Evolutionary conservation across 2,888 invertebrate species (phyloP).

Genomic region (Notocelia uddmanniana): DNA sequence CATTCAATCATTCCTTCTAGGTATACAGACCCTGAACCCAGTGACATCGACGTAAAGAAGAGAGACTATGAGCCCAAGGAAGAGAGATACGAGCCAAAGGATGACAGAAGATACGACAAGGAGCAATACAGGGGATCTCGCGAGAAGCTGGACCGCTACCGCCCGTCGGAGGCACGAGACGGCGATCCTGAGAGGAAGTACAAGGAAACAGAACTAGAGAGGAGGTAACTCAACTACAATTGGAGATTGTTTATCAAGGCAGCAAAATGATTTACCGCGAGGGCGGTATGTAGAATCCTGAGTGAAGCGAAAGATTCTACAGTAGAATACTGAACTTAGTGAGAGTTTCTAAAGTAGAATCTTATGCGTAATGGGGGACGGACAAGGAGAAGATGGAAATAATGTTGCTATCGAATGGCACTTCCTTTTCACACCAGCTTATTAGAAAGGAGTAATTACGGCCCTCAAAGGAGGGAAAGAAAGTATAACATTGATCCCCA

Average conservation of each 20-base stretch:
- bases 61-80: slow-evolving; percentile 70
- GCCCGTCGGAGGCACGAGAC: slow-evolving; percentile 44
- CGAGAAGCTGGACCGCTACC: slow-evolving; percentile 46
- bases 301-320: no score
- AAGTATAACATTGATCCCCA: no score
- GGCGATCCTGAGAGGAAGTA: slow-evolving; percentile 67
- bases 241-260: neutral
- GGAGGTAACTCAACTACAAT: slow-evolving; percentile 55
- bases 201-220: slow-evolving; percentile 63
- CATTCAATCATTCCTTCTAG: slow-evolving; percentile 52
- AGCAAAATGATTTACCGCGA: neutral
- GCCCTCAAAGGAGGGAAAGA: no score
- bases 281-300: no score
- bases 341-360: no score
- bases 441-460: no score
- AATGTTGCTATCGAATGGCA: no score
- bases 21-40: slow-evolving; percentile 81
- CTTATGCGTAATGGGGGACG: no score
- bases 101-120: slow-evolving; percentile 38
- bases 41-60: slow-evolving; percentile 73
- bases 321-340: no score
- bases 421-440: no score
- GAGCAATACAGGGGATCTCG: slow-evolving; percentile 43
- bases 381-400: no score
- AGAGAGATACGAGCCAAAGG: slow-evolving; percentile 59